Evolutionary conservation across 2,888 invertebrate species (phyloP), one percentile per base, ranked within the genome.

Genomic region (Gastrophysa polygoni): DNA sequence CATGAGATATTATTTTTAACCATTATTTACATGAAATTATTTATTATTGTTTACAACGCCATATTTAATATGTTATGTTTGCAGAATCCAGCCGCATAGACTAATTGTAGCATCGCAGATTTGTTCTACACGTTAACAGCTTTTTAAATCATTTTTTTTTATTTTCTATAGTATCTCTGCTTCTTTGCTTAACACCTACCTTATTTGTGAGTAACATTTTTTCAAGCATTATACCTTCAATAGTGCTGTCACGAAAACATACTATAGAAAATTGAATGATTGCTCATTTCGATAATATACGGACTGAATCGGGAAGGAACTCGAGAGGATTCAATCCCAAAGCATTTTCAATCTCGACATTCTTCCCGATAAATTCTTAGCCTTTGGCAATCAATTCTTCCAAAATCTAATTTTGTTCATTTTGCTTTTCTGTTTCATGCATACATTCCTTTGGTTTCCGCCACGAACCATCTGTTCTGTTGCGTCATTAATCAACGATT

Each of bases 351-450:
- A n/a, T 18, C 14, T 32, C 11, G 0, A 20, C 20, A 38, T n/a
- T 17, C 21, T 6, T 54, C 54, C 54, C 43, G 18, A 16, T 20
- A 14, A 49, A 29, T 61, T 51, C 51, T 51, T 32, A 21, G 14
- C 16, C 6, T 29, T 52, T 54, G 52, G 57, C 8, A 52, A 18
- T 57, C 18, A 56, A 7, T 52, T 52, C 59, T 60, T 63, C 24
- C 21, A 5, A 21, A 57, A 63, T 61, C 66, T 70, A 64, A 67
- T 68, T 70, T 62, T 68, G 61, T 71, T 70, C 71, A 64, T 68
- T 78, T 78, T 77, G 76, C 76, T 77, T 78, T 77, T 76, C 76
- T 81, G 79, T 82, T 82, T 80, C 81, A 81, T 82, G 82, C 82
- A 80, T 82, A 75, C 80, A 71, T 76, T 79, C 68, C 63, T 66